Evolutionary conservation across 2,113 vertebrate species (phyloP), one percentile per base, ranked within the genome.

Genomic region (Cebidichthys violaceus): DNA sequence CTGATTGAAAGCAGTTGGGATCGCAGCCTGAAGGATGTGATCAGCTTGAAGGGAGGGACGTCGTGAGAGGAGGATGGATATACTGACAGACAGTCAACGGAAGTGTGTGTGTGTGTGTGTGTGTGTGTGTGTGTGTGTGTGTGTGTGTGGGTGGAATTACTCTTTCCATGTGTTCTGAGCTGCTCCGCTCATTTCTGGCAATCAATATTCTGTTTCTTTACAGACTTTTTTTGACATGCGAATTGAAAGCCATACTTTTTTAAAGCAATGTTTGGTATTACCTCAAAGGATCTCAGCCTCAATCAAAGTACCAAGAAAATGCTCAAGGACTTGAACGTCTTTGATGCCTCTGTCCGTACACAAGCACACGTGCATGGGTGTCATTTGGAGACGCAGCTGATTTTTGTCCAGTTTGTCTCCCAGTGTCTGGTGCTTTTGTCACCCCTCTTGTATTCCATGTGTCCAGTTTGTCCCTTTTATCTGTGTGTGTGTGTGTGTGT

Each of bases 1-100:
- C 11, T 69, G 45, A 69, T 47, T 62, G 41, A 62, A 61, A 62
- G 57, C 71, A 61, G 71, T n/a, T 61, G 60, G 35, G 29, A 47
- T 60, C 27, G 17, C 6, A 73, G 7, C 27, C 37, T n/a, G 1
- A 4, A 37, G 43, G 14, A 52, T 20, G 31, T 50, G 15, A 62
- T 47, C 24, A 17, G 27, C 55, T 18, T 59, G 10, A 10, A 60
- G 17, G 35, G 35, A 43, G 52, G 31, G 15, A 57, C 18, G 18
- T 60, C 22, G 29, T 31, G 29, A 75, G 39, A 43, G 72, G 20
- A 62, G 59, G 11, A 74, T 47, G 39, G 35, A 59, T 20, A 1
- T 9, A 41, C 17, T 59, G 47, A 37, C 13, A 0, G 50, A 24
- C 31, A 27, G 13, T 67, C 27, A 18, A 33, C 17, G 5, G 22